Conservation (phyloP, 2,888 invertebrate genomes). For the Caenorhabditis sp. region DNA sequence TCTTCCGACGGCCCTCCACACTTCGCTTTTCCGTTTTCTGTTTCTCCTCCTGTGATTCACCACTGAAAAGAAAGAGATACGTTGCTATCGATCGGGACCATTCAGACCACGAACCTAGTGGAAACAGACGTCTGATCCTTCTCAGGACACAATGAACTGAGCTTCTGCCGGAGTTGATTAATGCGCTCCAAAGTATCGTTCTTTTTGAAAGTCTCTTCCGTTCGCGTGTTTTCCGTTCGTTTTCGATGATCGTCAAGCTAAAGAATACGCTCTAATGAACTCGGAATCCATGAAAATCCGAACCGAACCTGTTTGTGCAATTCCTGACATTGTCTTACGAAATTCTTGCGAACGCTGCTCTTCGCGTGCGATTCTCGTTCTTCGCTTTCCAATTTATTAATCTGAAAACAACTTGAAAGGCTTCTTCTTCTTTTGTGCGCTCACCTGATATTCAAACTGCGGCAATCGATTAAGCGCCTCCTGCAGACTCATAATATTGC, state of each 20-base stretch:
- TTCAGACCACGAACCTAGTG: background rate
- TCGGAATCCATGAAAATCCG: too few species aligned
- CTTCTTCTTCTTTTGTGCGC: background rate
- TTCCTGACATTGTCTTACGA: conserved; percentile 54
- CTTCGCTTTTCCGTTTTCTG: conserved; percentile 4
- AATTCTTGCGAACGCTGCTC: conserved; percentile 37
- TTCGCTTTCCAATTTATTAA: conserved; percentile 56
- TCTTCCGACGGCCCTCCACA: conserved; percentile 2
- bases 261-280: too few species aligned
- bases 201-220: conserved; percentile 38
- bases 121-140: conserved; percentile 21
- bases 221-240: conserved; percentile 40
- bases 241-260: conserved; percentile 57
- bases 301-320: conserved; percentile 54
- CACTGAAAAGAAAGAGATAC: conserved; percentile 13
- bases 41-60: conserved; percentile 26
- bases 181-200: conserved; percentile 43
- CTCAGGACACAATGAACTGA: conserved; percentile 23
- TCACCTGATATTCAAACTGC: conserved; percentile 62
- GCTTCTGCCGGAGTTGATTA: conserved; percentile 37
- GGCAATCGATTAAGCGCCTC: conserved; percentile 61
- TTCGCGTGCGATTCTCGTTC: conserved; percentile 18
- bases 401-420: conserved; percentile 27
- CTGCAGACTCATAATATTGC: conserved; percentile 57
- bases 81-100: background rate